Conservation (phyloP, 2,888 invertebrate genomes). For the Mesochorus sp. region DNA sequence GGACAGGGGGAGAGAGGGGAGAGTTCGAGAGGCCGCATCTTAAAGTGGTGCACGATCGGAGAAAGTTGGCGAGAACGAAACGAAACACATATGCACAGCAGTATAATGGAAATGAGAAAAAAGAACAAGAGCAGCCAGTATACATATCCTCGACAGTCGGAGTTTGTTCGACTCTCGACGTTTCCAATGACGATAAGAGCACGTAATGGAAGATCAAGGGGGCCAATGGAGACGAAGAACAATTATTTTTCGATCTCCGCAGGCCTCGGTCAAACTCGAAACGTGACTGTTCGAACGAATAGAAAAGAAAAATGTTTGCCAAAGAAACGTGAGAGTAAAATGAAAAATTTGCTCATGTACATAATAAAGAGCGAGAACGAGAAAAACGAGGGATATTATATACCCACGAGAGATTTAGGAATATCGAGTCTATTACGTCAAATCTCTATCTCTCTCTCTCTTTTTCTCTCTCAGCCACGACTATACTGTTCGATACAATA, state of each 20-base stretch:
- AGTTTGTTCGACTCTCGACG: no score
- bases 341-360: constrained; percentile 32
- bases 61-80: constrained; percentile 45
- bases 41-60: constrained; percentile 26
- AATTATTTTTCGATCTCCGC: no score
- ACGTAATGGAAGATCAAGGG: no score
- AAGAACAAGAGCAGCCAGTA: no score
- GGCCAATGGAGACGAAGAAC: no score
- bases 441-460: no score
- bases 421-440: constrained; percentile 49
- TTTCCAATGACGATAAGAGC: no score
- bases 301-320: neutral
- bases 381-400: constrained; percentile 45
- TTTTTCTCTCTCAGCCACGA: constrained; percentile 1
- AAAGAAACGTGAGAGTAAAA: neutral
- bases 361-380: neutral
- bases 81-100: neutral
- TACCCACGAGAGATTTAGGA: constrained; percentile 24
- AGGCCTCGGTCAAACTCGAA: no score
- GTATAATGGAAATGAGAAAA: neutral
- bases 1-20: no score
- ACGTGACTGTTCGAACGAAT: no score
- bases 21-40: constrained; percentile 40
- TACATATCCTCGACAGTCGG: no score
- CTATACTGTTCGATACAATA: constrained; percentile 21